phyloP scores from a whole-genome alignment of 2,888 invertebrate species.

The Eupithecia inturbata region DNA sequence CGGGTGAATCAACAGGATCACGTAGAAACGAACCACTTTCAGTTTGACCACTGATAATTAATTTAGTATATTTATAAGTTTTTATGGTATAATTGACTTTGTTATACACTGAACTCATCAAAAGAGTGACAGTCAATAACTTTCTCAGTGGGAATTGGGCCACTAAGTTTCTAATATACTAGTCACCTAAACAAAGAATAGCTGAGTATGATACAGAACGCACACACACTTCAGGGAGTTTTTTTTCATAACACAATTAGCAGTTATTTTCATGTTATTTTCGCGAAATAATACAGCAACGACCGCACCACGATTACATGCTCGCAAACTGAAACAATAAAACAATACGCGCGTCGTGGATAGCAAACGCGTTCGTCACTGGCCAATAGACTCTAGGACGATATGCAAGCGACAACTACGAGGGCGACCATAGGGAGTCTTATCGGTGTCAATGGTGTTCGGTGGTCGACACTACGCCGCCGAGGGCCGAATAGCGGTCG shows the following conservation, averaged over 20 bases:
- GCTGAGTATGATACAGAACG: slow-evolving; percentile 9
- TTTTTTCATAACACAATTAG: neutral
- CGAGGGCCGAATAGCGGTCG: slow-evolving; percentile 81
- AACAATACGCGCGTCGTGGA: slow-evolving; percentile 65
- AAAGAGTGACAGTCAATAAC: neutral
- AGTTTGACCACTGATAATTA: slow-evolving; percentile 67
- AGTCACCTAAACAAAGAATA: slow-evolving; percentile 32
- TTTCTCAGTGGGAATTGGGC: neutral
- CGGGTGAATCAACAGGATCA: slow-evolving; percentile 76
- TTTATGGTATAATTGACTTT: slow-evolving; percentile 46
- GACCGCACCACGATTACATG: slow-evolving; percentile 71
- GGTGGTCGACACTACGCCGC: slow-evolving; percentile 52
- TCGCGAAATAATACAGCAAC: slow-evolving; percentile 53
- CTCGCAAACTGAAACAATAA: slow-evolving; percentile 76
- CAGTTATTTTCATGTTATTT: slow-evolving; percentile 25
- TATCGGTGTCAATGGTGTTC: slow-evolving; percentile 77
- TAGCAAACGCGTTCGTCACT: slow-evolving; percentile 73
- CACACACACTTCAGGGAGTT: neutral
- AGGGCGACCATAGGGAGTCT: slow-evolving; percentile 68
- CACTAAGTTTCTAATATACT: slow-evolving; percentile 41
- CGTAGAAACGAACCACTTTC: slow-evolving; percentile 53
- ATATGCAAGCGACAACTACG: slow-evolving; percentile 60
- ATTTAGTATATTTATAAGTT: slow-evolving; percentile 13
- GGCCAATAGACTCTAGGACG: slow-evolving; percentile 54
- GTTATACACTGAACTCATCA: neutral